Base-by-base conservation (phyloP, 2,797 vertebrate species). In the Chelonia mydas region DNA sequence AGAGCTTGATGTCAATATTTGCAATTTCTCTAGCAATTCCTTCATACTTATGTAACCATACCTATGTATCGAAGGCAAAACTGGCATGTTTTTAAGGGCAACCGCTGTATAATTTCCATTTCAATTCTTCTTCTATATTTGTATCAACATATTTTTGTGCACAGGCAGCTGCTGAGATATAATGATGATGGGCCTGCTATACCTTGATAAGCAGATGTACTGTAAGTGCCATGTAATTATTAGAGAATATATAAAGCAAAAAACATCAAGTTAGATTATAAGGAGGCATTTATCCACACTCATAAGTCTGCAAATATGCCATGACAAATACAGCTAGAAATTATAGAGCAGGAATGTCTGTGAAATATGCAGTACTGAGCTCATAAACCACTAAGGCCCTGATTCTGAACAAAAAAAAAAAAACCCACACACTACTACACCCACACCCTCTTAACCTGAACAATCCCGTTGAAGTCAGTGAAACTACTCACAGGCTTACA, bases 261-360 rank as follows among this genome's bases (percentile, higher is more conserved):
- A 92, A 89, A 88, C 55, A 83, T 77, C n/a, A 86, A 92, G 90
- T 8, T 16, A 91, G 25, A 84, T 84, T 65, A 91, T 8, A 47
- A 88, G 88, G 81, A 78, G 49, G n/a, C 1, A 55, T 84, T 90
- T 96, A 45, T 54, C 78, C 85, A 49, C 88, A 25, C 33, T 51
- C 50, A 9, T 53, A 53, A 68, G 61, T 8, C 57, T 68, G n/a
- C 49, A 59, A 10, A 65, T 31, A 0, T 45, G 45, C 23, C 5
- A 17, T 25, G 92, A 33, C 41, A 94, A 50, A 65, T 15, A n/a
- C 10, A 91, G 83, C 3, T 31, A 78, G 57, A 21, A 87, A 80
- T 65, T 93, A 90, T 54, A 93, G n/a, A 85, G n/a, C n/a, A 82
- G 90, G n/a, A 54, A 85, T 12, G 90, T 6, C 2, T 41, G 61